Evolutionary conservation across 2,113 vertebrate species (phyloP), one percentile per base, ranked within the genome.

Genomic region (Oreocharis arfaki): DNA sequence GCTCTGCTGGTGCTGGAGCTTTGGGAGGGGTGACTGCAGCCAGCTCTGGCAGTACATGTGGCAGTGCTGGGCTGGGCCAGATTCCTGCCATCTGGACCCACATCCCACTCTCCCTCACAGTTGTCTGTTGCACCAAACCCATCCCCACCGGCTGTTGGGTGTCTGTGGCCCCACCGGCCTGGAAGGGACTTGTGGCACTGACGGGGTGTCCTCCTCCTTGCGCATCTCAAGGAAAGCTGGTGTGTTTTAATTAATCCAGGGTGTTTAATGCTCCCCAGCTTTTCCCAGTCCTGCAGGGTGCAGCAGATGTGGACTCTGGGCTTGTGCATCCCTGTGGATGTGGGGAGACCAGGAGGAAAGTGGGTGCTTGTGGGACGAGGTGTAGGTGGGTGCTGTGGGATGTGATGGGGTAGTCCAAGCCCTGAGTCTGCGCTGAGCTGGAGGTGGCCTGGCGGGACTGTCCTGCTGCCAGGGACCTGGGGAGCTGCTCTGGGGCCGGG

Each of bases 401-500:
- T 63, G 23, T 0, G 0, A 32, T 20, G 1, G 30, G 53, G 23
- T 7, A 33, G 0, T 35, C 71, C 13, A n/a, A 5, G 6, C 27
- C 23, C 21, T 9, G 37, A 73, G 21, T 13, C 37, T 5, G 7
- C 0, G 4, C n/a, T 39, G 46, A 39, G 41, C 44, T 65, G 68
- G 50, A 28, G 64, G 16, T 53, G 47, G n/a, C 22, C n/a, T 13
- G 42, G 24, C 15, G 18, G 12, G 18, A 5, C 32, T 2, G 2
- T 55, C 32, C 28, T 13, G 2, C 55, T 78, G 47, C 60, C 1
- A 6, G 42, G 52, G 18, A 8, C 21, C 9, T 1, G 3, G 28
- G 41, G 17, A 64, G 19, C 46, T 69, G 77, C 42, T 57, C 32
- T 0, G 0, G 76, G 11, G 8, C 32, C 6, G 41, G n/a, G 26